phyloP scores from a whole-genome alignment of 2,888 invertebrate genomes.

The Hyppa rectilinea region DNA sequence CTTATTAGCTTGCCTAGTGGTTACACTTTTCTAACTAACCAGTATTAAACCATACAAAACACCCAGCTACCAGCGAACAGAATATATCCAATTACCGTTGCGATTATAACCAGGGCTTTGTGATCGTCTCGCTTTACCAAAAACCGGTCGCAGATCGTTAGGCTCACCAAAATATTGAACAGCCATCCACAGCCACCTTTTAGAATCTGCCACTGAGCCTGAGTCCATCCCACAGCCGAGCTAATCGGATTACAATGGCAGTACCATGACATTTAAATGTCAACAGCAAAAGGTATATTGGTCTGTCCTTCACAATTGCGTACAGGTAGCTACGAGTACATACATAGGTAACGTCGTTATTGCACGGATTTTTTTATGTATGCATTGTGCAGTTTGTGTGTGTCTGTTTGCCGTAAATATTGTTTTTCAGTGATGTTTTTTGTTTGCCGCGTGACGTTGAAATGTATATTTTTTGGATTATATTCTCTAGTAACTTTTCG shows the following conservation, averaged over 20 bases:
- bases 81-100: conserved; percentile 56
- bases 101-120: conserved; percentile 60
- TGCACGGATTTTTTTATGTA: conserved; percentile 36
- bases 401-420: conserved; percentile 33
- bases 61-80: not conserved
- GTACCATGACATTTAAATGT: conserved; percentile 76
- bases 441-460: not conserved
- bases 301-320: conserved; percentile 49
- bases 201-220: conserved; percentile 52
- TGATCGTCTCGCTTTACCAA: conserved; percentile 50
- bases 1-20: too few species aligned
- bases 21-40: too few species aligned
- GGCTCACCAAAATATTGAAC: conserved; percentile 65
- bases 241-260: conserved; percentile 81
- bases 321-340: not conserved
- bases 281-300: conserved; percentile 66
- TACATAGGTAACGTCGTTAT: conserved; percentile 26
- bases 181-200: conserved; percentile 56
- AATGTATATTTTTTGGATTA: not conserved
- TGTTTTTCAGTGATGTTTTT: conserved; percentile 16
- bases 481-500: not conserved
- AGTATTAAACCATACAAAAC: not conserved
- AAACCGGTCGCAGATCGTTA: conserved; percentile 65
- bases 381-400: conserved; percentile 9
- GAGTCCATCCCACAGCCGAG: conserved; percentile 59